phyloP scores from a whole-genome alignment of 2,113 vertebrate genomes.

The Eubucco bourcierii region DNA sequence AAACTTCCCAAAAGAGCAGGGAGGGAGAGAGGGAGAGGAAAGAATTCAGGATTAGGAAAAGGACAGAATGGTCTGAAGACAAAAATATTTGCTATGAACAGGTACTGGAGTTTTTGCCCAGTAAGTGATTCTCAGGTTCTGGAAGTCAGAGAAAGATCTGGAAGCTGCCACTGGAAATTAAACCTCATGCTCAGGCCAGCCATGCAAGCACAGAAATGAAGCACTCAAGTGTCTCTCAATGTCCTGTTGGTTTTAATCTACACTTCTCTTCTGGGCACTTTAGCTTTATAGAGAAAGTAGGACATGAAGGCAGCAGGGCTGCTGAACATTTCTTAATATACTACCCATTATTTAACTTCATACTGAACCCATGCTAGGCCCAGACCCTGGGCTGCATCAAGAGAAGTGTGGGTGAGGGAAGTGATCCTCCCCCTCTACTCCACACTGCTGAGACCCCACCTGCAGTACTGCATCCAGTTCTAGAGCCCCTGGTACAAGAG shows the following conservation, averaged over 20 bases:
- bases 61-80: neutral
- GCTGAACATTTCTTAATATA: neutral
- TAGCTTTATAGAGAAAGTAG: neutral
- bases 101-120: neutral
- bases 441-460: too few species aligned
- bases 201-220: neutral
- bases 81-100: neutral
- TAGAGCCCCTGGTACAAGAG: too few species aligned
- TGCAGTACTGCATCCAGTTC: too few species aligned
- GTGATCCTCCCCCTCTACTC: too few species aligned
- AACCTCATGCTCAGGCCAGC: neutral
- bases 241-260: neutral
- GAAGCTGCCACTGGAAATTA: neutral
- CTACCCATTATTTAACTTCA: neutral
- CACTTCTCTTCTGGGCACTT: neutral
- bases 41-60: conserved; percentile 41
- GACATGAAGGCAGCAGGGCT: neutral
- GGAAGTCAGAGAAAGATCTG: conserved; percentile 1
- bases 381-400: too few species aligned
- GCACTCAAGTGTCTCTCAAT: neutral
- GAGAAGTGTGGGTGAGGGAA: too few species aligned
- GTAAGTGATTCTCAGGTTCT: neutral
- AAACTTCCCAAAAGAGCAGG: neutral
- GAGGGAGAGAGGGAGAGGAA: neutral
- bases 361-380: neutral